Evolutionary conservation across 2,113 vertebrate genomes (phyloP), one percentile per base, ranked within the genome.

Genomic region (Plecotus auritus): DNA sequence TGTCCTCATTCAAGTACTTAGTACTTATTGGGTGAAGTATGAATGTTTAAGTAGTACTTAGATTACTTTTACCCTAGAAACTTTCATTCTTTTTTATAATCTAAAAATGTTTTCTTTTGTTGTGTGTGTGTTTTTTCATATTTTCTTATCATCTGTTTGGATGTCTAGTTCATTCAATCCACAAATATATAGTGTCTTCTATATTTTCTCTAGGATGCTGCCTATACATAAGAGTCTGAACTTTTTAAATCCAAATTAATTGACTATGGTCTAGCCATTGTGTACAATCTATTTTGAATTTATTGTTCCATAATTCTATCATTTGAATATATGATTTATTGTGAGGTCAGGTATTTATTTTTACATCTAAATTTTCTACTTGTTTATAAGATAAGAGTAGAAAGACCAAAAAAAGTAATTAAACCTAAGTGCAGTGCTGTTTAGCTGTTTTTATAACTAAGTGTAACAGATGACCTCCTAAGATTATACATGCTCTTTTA

Each of bases 311-410:
- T 93, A 45, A 54, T 93, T 76, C 72, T 81, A 32, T 85, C 76
- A 74, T 87, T 80, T 96, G 32, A 92, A 64, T 88, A 82, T 92
- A 18, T 91, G n/a, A 56, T 42, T 85, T 87, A 92, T 94, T 78
- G 74, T 80, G 45, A 87, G 30, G 2, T 32, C 5, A 72, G 66
- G 4, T 81, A 90, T 95, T 93, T 69, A 12, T 70, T 86, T 86
- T 78, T 82, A 61, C 1, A 37, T 80, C n/a, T 92, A 54, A 9
- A 70, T 69, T 59, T 80, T 22, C 59, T 9, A 64, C 9, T 12
- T 73, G 32, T 85, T 37, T 90, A 61, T 35, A 30, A 61, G n/a
- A 7, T 85, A 26, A 72, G 40, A 91, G n/a, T 45, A 61, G 28
- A 91, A 90, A 49, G 18, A 8, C 56, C 35, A 30, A n/a, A 78